phyloP scores from a whole-genome alignment of 2,113 vertebrate genomes.

The Erinaceus europaeus region DNA sequence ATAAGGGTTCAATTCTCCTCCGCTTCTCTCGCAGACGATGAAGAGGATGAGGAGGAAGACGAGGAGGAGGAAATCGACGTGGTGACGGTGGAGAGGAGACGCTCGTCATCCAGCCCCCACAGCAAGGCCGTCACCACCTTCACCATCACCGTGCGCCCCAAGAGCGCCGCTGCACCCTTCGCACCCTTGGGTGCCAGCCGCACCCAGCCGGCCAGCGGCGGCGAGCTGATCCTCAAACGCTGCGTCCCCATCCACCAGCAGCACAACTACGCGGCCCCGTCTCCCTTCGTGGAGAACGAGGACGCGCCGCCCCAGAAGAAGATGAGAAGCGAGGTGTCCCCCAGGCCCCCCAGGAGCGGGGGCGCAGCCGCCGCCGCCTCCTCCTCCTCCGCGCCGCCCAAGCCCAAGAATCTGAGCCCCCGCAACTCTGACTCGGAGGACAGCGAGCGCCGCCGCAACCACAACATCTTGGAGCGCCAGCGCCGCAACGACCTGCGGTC shows the following conservation, averaged over 20 bases:
- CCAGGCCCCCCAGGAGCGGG: conserved; percentile 83
- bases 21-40: conserved; percentile 82
- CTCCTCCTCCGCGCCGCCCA: conserved; percentile 83
- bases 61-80: conserved; percentile 97
- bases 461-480: conserved; percentile 98
- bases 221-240: conserved; percentile 93
- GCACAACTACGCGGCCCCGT: conserved; percentile 97
- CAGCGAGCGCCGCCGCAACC: conserved; percentile 95
- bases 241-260: conserved; percentile 97
- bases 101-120: conserved; percentile 82
- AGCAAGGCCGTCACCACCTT: conserved; percentile 84
- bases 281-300: conserved; percentile 91
- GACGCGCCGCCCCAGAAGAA: conserved; percentile 90
- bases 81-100: conserved; percentile 95
- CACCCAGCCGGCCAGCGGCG: conserved; percentile 80
- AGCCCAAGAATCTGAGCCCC: conserved; percentile 89
- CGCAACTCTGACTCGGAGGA: conserved; percentile 96
- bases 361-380: too few species aligned
- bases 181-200: conserved; percentile 80
- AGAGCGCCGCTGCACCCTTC: conserved; percentile 74
- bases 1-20: conserved; percentile 6
- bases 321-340: conserved; percentile 83
- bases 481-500: conserved; percentile 97
- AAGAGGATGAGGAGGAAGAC: conserved; percentile 90
- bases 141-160: conserved; percentile 85